Percentiles rank a stretch among this genome's conserved stretches.
phyloP scores from a whole-genome alignment of 2,797 vertebrate genomes.

The Carapus acus region DNA sequence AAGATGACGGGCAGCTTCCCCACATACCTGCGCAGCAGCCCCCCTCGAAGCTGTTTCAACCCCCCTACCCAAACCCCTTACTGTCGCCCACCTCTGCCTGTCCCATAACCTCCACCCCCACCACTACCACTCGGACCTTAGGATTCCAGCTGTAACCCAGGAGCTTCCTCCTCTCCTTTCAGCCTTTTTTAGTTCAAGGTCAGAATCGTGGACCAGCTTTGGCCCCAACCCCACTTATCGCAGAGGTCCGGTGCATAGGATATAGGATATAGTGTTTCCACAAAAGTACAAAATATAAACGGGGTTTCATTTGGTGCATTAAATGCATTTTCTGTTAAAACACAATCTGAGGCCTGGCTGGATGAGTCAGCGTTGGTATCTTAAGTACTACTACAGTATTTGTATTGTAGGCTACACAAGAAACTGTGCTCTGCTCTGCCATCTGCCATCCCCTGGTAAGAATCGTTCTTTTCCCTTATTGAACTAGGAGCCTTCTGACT shows the following conservation, averaged over 20 bases:
- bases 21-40: slow-evolving; percentile 74
- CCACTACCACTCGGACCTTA: slow-evolving; percentile 69
- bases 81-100: slow-evolving; percentile 57
- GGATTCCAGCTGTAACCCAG: slow-evolving; percentile 77
- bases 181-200: slow-evolving; percentile 75
- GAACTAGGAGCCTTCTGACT: slow-evolving; percentile 21
- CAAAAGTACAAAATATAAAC: slow-evolving; percentile 35
- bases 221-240: slow-evolving; percentile 38
- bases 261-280: slow-evolving; percentile 31
- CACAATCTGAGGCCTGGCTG: neutral
- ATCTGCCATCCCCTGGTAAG: slow-evolving; percentile 6
- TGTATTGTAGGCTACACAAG: too few relatives aligned
- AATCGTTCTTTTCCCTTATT: neutral
- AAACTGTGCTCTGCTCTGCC: neutral
- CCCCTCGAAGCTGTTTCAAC: slow-evolving; percentile 29
- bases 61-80: slow-evolving; percentile 53
- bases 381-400: too few relatives aligned
- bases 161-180: slow-evolving; percentile 72
- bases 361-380: slow-evolving; percentile 4
- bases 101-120: slow-evolving; percentile 47
- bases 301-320: slow-evolving; percentile 17
- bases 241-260: slow-evolving; percentile 31
- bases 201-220: slow-evolving; percentile 54
- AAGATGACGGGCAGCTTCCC: slow-evolving; percentile 62
- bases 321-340: slow-evolving; percentile 10